Evolutionary conservation across 2,797 vertebrate species (phyloP), one percentile per base, ranked within the genome.

Genomic region (Poecilia picta): DNA sequence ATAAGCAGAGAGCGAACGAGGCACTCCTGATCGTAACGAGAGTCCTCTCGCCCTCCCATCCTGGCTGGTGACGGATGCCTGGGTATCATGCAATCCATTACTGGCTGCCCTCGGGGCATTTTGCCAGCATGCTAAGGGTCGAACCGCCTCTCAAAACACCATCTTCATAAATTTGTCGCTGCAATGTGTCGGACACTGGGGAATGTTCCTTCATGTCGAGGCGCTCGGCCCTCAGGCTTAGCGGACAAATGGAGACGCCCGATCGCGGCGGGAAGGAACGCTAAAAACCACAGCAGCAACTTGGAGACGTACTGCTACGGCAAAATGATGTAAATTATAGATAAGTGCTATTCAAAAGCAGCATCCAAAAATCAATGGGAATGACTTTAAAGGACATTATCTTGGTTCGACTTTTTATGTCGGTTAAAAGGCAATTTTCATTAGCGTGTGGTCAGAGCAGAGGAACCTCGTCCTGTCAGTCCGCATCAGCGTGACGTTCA

Each of bases 81-180:
- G 49, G 64, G 18, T 12, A 80, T 85, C 51, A 25, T 4, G 36
- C 81, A 43, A 85, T 90, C 87, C 86, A 89, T 92, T 92, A 89
- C 74, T 36, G 45, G 73, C 76, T 36, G 13, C 82, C 93, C 88
- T 81, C 62, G 0, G 89, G 93, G 85, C 77, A 62, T 83, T 84
- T 76, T 78, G 81, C 82, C 86, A 85, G 90, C 83, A 83, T 25
- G 81, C 59, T 81, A 46, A 76, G 88, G 87, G 89, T 91, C 91
- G 85, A 78, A 87, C 84, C 83, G 80, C 53, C 81, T 76, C 75
- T 79, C 81, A 73, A 83, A 91, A 88, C 88, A 83, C 84, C 88
- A 92, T 91, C 86, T 88, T 88, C 88, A 92, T 93, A 89, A 77
- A 92, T 91, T 84, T 81, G 77, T 81, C 86, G 77, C 59, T 76